These are phyloP conservation scores for Alosa sapidissima DNA, from an alignment of 2,797 vertebrate species.

Conservation along the genomic window DNA sequence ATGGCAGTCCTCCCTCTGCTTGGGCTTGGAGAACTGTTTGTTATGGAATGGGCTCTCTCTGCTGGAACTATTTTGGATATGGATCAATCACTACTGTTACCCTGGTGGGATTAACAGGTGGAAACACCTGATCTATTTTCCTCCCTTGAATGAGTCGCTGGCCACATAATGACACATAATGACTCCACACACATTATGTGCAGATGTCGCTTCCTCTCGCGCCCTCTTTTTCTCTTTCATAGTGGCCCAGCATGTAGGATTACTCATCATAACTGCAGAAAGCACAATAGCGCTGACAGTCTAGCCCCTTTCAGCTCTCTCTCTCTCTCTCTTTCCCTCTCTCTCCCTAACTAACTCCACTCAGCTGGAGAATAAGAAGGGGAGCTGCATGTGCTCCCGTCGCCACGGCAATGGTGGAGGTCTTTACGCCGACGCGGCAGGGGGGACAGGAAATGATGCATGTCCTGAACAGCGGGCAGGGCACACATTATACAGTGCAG, in stretches of 20 bases:
- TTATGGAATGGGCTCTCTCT: background rate
- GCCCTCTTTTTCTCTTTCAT: background rate
- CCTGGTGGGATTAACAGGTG: constrained; percentile 1
- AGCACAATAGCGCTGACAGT: constrained; percentile 8
- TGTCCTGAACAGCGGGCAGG: constrained; percentile 38
- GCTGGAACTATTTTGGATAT: background rate
- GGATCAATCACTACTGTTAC: background rate
- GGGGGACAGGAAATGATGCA: constrained; percentile 48
- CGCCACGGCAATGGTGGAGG: constrained; percentile 49
- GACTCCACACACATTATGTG: constrained; percentile 37
- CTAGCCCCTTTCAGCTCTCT: constrained; percentile 1
- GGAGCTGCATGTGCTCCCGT: constrained; percentile 42
- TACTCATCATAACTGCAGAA: constrained; percentile 44
- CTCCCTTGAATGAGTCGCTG: constrained; percentile 26
- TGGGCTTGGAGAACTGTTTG: background rate
- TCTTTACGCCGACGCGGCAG: constrained; percentile 52
- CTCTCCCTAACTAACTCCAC: background rate
- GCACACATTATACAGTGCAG: constrained; percentile 38
- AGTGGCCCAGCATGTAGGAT: constrained; percentile 33
- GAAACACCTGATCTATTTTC: constrained; percentile 31
- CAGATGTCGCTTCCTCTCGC: constrained; percentile 34
- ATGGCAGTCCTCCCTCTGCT: background rate
- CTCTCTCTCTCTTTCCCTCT: background rate
- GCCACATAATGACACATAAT: constrained; percentile 51
- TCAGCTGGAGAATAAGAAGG: constrained; percentile 19